Percentiles rank a stretch among this genome's conserved stretches.
These are phyloP conservation scores for Pavo muticus DNA, from an alignment of 2,113 vertebrate species.

Conservation along the genomic window DNA sequence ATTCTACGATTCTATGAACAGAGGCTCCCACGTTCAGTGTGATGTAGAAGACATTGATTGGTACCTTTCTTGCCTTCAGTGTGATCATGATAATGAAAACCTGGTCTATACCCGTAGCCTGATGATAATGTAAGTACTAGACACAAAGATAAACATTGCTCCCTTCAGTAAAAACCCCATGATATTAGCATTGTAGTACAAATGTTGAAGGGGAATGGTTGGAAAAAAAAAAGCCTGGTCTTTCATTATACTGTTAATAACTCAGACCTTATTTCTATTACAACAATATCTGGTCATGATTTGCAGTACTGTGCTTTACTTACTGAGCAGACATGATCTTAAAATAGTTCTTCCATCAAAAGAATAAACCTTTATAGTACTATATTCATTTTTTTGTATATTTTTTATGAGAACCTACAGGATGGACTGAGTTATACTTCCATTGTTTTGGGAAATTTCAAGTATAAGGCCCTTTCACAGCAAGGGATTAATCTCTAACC, in stretches of 20 bases:
- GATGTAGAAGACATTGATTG: fast-evolving
- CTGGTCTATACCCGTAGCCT: fast-evolving
- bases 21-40: not conserved
- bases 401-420: not conserved
- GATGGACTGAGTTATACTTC: not conserved
- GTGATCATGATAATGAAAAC: not conserved
- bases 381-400: not conserved
- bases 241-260: not conserved
- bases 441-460: not conserved
- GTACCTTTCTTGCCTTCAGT: not conserved
- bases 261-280: not conserved
- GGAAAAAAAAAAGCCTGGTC: fast-evolving
- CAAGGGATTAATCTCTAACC: not conserved
- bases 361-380: not conserved
- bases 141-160: not conserved
- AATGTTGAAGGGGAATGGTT: not conserved
- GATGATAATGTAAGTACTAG: not conserved
- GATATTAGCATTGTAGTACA: not conserved
- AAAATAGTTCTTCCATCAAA: not conserved
- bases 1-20: not conserved
- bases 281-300: not conserved
- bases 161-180: not conserved
- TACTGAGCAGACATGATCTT: not conserved
- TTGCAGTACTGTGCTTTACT: not conserved
- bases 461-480: not conserved